Conservation (phyloP, 1,140 invertebrate genomes). For the Heliothis virescens region DNA sequence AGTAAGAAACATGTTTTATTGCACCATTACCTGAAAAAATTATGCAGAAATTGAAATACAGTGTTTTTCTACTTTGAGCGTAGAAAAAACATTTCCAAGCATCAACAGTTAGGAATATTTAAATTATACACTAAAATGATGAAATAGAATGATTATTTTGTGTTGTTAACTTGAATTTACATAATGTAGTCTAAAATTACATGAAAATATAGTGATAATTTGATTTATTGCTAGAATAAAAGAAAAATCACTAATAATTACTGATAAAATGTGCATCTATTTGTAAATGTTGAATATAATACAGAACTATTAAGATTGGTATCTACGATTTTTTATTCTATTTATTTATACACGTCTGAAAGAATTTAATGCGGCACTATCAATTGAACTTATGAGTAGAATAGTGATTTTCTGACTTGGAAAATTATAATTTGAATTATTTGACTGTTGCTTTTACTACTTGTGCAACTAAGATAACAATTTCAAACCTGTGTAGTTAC, state of each 20-base stretch:
- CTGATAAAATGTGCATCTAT: background rate
- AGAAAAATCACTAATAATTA: slow-evolving; percentile 35
- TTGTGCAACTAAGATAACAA: no score
- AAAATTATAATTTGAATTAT: no score
- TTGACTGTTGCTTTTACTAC: no score
- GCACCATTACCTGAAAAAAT: background rate
- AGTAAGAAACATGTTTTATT: background rate
- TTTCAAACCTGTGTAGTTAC: no score
- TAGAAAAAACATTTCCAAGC: slow-evolving; percentile 30
- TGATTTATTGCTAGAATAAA: slow-evolving; percentile 40
- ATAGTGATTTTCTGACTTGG: no score
- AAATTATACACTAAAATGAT: background rate
- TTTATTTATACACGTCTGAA: no score
- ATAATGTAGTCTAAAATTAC: background rate
- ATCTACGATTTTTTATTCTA: background rate
- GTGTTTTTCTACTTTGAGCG: slow-evolving; percentile 17
- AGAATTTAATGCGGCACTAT: no score
- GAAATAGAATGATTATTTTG: background rate
- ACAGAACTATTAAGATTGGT: background rate
- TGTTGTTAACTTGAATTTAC: background rate
- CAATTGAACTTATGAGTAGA: no score
- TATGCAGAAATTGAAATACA: slow-evolving; percentile 30
- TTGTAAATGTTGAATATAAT: background rate
- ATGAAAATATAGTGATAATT: slow-evolving; percentile 12
- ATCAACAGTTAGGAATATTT: background rate